Percentiles rank a stretch among this genome's conserved stretches.
phyloP scores from a whole-genome alignment of 2,888 invertebrate species.

The Drosophila rubida region DNA sequence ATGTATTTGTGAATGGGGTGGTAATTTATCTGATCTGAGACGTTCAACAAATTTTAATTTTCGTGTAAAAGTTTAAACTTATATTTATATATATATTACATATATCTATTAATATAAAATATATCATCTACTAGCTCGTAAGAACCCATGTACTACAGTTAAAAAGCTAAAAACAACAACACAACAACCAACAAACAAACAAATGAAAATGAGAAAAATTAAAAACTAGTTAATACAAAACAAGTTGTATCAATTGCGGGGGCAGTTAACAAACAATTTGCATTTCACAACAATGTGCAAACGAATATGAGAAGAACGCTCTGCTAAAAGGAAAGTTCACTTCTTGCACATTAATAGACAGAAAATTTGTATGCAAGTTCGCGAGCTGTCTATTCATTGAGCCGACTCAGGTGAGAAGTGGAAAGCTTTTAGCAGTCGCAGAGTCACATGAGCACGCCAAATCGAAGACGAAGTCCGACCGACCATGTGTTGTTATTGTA shows the following conservation, averaged over 20 bases:
- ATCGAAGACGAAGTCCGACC: slow-evolving; percentile 19
- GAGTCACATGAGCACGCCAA: slow-evolving; percentile 56
- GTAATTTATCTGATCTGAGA: slow-evolving; percentile 50
- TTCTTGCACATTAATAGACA: neutral
- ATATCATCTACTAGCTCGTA: slow-evolving; percentile 71
- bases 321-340: neutral
- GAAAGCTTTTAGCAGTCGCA: slow-evolving; percentile 51
- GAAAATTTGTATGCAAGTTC: slow-evolving; percentile 2
- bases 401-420: slow-evolving; percentile 20
- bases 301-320: neutral
- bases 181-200: slow-evolving; percentile 56
- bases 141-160: slow-evolving; percentile 73
- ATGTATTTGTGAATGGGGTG: slow-evolving; percentile 21
- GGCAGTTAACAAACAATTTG: neutral
- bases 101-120: slow-evolving; percentile 72
- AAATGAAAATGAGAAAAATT: slow-evolving; percentile 72
- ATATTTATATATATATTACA: slow-evolving; percentile 71
- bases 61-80: slow-evolving; percentile 75
- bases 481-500: slow-evolving; percentile 13
- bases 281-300: neutral
- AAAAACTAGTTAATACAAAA: slow-evolving; percentile 76
- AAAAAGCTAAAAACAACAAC: slow-evolving; percentile 54
- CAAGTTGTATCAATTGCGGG: neutral
- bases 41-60: slow-evolving; percentile 70
- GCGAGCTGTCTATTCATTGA: neutral